phyloP scores from a whole-genome alignment of 1,140 invertebrate genomes.

The Cepaea nemoralis region DNA sequence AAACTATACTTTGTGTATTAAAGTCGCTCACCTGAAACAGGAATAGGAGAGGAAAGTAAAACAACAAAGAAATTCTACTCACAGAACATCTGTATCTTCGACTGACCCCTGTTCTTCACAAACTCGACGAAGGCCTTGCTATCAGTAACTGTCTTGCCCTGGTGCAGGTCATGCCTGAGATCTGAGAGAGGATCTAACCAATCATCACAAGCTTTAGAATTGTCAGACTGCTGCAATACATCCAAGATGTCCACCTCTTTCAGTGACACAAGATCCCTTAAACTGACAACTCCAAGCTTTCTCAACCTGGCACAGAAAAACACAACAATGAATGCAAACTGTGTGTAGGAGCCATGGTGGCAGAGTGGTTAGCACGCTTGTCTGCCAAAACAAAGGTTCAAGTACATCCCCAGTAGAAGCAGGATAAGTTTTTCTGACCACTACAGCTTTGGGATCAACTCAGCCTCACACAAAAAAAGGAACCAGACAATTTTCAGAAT shows the following conservation, averaged over 20 bases:
- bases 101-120: slow-evolving; percentile 4
- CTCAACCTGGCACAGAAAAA: background rate
- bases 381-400: no score
- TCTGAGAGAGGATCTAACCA: background rate
- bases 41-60: no score
- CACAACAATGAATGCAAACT: background rate
- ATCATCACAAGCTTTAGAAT: background rate
- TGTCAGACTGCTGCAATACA: background rate
- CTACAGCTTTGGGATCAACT: no score
- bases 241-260: background rate
- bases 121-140: background rate
- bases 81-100: background rate
- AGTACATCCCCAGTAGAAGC: no score
- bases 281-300: background rate
- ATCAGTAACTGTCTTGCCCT: background rate
- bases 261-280: background rate
- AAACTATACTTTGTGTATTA: no score
- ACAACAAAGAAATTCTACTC: background rate
- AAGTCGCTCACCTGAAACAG: no score
- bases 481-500: no score
- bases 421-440: no score
- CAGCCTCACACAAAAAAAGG: no score
- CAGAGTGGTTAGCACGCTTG: no score
- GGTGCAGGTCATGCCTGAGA: background rate
- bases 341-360: no score